Conservation (phyloP, 2,888 invertebrate species). For the Drosophila neutralis region DNA sequence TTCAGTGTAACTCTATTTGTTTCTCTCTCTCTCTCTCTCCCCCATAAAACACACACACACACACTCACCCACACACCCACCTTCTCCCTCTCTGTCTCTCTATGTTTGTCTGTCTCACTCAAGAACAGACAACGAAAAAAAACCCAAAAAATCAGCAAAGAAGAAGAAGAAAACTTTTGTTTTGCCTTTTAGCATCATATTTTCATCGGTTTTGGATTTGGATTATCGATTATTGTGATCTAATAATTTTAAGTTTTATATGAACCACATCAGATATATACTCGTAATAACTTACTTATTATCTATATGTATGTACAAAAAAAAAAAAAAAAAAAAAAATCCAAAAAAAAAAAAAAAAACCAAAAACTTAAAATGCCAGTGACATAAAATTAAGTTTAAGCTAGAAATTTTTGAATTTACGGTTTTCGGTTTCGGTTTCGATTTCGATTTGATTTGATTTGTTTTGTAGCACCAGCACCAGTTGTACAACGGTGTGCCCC, state of each 20-base stretch:
- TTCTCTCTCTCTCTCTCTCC: slow-evolving; percentile 1
- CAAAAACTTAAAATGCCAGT: slow-evolving; percentile 19
- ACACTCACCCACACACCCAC: background rate
- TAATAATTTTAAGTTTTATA: slow-evolving; percentile 56
- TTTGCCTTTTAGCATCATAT: slow-evolving; percentile 52
- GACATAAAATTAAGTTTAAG: slow-evolving; percentile 38
- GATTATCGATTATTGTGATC: slow-evolving; percentile 66
- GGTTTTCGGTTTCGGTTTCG: slow-evolving; percentile 55
- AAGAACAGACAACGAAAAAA: background rate
- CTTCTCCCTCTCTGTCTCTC: background rate
- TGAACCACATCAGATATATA: slow-evolving; percentile 24
- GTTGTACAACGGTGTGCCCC: slow-evolving; percentile 8
- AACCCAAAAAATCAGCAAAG: background rate
- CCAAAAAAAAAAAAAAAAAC: background rate
- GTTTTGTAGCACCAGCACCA: slow-evolving; percentile 50
- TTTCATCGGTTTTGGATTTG: slow-evolving; percentile 55
- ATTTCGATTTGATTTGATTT: slow-evolving; percentile 59
- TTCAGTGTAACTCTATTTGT: slow-evolving; percentile 41
- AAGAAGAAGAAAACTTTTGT: slow-evolving; percentile 13
- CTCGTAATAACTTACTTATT: slow-evolving; percentile 37
- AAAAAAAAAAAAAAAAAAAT: background rate
- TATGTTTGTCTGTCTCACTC: slow-evolving; percentile 10
- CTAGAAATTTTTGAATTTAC: slow-evolving; percentile 55
- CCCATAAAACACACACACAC: slow-evolving; percentile 1
- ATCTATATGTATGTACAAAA: slow-evolving; percentile 37